Percentiles rank a stretch among this genome's conserved stretches.
Evolutionary conservation across 2,113 vertebrate genomes (phyloP).

Genomic region (Chamaetylas fuelleborni): DNA sequence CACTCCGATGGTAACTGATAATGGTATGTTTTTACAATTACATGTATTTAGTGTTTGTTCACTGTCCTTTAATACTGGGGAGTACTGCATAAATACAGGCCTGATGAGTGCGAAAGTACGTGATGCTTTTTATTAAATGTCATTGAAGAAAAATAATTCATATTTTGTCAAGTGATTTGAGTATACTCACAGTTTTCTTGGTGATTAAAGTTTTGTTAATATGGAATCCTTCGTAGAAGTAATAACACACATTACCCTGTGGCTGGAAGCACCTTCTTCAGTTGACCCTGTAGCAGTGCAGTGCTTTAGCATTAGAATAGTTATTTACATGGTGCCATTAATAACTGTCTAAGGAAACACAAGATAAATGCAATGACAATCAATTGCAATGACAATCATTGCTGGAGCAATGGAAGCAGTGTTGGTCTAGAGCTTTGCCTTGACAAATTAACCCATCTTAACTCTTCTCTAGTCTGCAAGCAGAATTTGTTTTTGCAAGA

Average conservation of each 20-base stretch:
- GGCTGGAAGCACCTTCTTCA: background rate
- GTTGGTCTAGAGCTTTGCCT: background rate
- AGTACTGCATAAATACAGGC: background rate
- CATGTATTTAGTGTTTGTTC: background rate
- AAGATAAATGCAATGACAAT: background rate
- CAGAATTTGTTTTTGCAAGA: background rate
- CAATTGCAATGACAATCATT: background rate
- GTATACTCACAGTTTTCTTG: background rate
- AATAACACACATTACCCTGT: background rate
- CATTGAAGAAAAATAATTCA: background rate
- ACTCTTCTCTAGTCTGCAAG: background rate
- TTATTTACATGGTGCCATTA: background rate
- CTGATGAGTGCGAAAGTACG: background rate
- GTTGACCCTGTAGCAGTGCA: background rate
- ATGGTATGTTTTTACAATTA: constrained; percentile 38
- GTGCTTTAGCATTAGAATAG: background rate
- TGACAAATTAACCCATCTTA: background rate
- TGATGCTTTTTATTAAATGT: background rate
- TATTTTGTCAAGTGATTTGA: background rate
- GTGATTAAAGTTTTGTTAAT: background rate
- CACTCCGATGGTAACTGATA: background rate
- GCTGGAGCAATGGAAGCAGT: background rate
- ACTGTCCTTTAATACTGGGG: background rate
- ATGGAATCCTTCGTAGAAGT: background rate
- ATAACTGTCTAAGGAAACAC: background rate